Percentiles rank a stretch among this genome's conserved stretches.
Evolutionary conservation across 2,797 vertebrate species (phyloP).

Genomic region (Lepus townsendii): DNA sequence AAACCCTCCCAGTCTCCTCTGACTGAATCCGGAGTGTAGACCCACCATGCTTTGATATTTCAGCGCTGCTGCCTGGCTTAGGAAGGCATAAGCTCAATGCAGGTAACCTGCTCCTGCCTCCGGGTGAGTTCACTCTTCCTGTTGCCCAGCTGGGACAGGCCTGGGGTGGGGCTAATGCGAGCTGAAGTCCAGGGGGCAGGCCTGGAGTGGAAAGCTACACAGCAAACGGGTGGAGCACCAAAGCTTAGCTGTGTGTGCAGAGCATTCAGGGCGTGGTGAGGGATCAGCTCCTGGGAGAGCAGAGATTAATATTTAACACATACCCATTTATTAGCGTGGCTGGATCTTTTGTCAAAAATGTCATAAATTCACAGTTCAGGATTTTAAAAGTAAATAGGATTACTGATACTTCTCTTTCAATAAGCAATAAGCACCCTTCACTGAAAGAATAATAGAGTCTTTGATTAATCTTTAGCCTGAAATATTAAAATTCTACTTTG

Average conservation of each 20-base stretch:
- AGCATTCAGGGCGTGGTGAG: conserved; percentile 40
- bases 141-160: conserved; percentile 34
- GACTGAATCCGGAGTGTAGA: not conserved
- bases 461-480: conserved; percentile 75
- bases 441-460: conserved; percentile 70
- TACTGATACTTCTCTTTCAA: conserved; percentile 43
- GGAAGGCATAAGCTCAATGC: not conserved
- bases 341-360: conserved; percentile 62
- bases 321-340: conserved; percentile 52
- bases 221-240: conserved; percentile 8
- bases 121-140: not conserved
- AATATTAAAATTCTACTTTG: conserved; percentile 83
- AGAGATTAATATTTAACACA: conserved; percentile 45
- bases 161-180: conserved; percentile 18
- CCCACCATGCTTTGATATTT: not conserved
- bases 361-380: conserved; percentile 33
- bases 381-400: conserved; percentile 68
- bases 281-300: conserved; percentile 10
- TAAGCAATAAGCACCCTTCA: not conserved
- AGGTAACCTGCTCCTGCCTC: not conserved
- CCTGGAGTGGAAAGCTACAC: conserved; percentile 34
- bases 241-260: not conserved
- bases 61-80: not conserved
- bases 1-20: conserved; percentile 12
- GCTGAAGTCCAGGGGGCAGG: conserved; percentile 34